These are phyloP conservation scores for Manis crassicaudata DNA, from an alignment of 2,797 vertebrate species.

Conservation along the genomic window DNA sequence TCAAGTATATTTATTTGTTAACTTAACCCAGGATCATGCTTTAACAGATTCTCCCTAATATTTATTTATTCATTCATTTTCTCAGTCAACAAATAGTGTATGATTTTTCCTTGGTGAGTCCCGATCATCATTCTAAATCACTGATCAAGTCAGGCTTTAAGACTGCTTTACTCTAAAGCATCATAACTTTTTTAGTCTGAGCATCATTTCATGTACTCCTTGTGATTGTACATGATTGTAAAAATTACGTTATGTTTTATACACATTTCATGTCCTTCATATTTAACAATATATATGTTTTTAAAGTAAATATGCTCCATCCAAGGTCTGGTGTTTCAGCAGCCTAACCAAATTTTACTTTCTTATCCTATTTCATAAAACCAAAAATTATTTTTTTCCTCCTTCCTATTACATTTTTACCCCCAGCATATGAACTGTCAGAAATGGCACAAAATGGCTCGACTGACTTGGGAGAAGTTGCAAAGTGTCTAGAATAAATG, in stretches of 20 bases:
- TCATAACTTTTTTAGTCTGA: not conserved
- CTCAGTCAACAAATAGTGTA: not conserved
- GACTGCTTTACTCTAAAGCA: not conserved
- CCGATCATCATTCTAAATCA: not conserved
- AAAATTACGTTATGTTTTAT: not conserved
- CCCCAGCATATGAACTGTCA: not conserved
- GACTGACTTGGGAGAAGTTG: not conserved
- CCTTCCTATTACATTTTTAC: not conserved
- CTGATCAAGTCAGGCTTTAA: not conserved
- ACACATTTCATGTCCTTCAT: not conserved
- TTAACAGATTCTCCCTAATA: not conserved
- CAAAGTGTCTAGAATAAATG: slow-evolving; percentile 50
- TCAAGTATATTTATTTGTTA: not conserved
- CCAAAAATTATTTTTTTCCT: not conserved
- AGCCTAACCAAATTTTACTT: not conserved
- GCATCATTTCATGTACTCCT: not conserved
- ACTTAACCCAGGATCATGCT: not conserved
- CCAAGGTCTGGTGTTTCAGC: not conserved
- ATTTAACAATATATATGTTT: not conserved
- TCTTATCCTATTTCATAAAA: not conserved
- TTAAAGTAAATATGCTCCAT: not conserved
- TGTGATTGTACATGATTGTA: not conserved
- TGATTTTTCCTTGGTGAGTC: not conserved
- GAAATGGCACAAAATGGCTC: slow-evolving; percentile 1
- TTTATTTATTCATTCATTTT: slow-evolving; percentile 20